Percentiles rank a stretch among this genome's conserved stretches.
phyloP scores from a whole-genome alignment of 2,797 vertebrate genomes.

The Danio aesculapii region DNA sequence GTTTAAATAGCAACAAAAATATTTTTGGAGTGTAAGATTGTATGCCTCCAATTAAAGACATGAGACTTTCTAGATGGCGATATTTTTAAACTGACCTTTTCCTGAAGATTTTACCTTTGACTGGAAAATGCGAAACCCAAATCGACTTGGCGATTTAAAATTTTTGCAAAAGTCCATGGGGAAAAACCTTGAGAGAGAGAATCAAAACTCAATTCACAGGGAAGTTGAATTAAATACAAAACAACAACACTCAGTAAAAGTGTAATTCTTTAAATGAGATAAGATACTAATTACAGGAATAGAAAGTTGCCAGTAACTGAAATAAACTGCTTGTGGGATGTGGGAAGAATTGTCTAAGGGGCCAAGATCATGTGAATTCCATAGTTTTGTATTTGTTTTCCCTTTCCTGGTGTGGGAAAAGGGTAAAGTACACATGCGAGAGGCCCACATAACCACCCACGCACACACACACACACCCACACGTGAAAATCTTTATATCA shows the following conservation, averaged over 20 bases:
- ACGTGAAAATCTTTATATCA: neutral
- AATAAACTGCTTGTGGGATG: neutral
- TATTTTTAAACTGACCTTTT: neutral
- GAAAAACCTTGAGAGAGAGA: neutral
- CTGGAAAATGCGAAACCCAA: neutral
- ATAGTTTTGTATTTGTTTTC: conserved; percentile 1
- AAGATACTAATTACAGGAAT: neutral
- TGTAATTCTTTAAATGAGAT: neutral
- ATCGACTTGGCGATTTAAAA: neutral
- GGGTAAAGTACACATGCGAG: neutral
- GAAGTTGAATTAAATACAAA: neutral
- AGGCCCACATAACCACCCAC: neutral
- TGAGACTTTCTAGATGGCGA: neutral
- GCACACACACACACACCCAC: neutral
- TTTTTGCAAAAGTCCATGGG: conserved; percentile 20
- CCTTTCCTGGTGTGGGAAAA: neutral
- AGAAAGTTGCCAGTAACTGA: neutral
- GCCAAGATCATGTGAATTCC: conserved; percentile 14
- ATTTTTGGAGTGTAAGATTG: no score
- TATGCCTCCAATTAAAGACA: neutral
- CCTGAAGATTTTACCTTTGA: conserved; percentile 10
- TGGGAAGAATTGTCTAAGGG: neutral
- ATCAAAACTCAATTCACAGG: neutral
- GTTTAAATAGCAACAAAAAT: no score
- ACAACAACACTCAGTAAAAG: conserved; percentile 4